phyloP scores from a whole-genome alignment of 2,797 vertebrate species.

The Alfaro cultratus region DNA sequence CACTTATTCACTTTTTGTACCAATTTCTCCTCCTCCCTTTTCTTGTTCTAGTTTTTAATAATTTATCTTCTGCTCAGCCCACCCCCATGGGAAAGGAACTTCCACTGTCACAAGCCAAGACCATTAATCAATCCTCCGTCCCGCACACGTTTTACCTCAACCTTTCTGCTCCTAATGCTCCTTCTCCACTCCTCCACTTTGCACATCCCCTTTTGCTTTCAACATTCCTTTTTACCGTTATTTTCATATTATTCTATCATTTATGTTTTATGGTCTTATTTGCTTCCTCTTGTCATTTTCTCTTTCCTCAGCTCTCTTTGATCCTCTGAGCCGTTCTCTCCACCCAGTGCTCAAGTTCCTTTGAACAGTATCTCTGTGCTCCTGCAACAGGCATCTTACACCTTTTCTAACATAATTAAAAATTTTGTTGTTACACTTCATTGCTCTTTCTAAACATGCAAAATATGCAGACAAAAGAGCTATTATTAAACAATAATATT shows the following conservation, averaged over 20 bases:
- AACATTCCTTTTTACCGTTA: conserved; percentile 25
- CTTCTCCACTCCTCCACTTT: conserved; percentile 23
- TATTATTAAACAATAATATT: not conserved
- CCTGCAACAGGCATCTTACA: not conserved
- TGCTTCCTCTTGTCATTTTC: conserved; percentile 43
- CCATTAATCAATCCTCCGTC: conserved; percentile 85
- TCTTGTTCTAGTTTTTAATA: conserved; percentile 75
- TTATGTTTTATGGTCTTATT: conserved; percentile 55
- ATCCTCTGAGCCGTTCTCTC: conserved; percentile 32
- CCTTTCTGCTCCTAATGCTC: conserved; percentile 32
- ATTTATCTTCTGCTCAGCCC: conserved; percentile 73
- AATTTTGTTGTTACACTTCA: not conserved
- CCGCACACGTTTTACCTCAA: conserved; percentile 48
- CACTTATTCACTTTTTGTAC: conserved; percentile 30
- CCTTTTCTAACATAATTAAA: conserved; percentile 3
- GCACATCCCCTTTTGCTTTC: conserved; percentile 32
- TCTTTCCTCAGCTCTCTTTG: conserved; percentile 26
- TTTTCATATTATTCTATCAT: conserved; percentile 45
- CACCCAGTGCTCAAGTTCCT: conserved; percentile 18
- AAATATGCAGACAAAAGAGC: conserved; percentile 5
- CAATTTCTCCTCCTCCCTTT: conserved; percentile 42
- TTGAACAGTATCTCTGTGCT: not conserved
- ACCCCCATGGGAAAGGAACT: conserved; percentile 74
- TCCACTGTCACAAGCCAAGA: conserved; percentile 79
- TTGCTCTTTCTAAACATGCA: conserved; percentile 1